These are phyloP conservation scores for Muntiacus reevesi DNA, from an alignment of 2,113 vertebrate genomes.

Conservation along the genomic window DNA sequence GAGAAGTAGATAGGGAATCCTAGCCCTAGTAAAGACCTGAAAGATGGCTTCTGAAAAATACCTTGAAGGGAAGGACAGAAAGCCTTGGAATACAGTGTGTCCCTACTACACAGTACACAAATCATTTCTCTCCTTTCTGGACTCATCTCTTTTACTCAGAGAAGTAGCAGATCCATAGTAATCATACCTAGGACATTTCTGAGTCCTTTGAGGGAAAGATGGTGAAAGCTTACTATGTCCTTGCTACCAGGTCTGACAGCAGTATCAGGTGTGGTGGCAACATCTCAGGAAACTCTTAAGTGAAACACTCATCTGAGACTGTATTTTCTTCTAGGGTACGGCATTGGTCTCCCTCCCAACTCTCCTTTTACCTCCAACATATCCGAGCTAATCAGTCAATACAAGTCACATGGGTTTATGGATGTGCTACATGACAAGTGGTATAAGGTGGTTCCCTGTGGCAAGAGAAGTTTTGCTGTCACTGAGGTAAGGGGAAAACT, in stretches of 20 bases:
- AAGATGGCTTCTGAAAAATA: background rate
- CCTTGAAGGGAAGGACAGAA: background rate
- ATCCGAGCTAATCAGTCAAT: slow-evolving; percentile 96
- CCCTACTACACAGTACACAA: background rate
- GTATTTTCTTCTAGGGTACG: slow-evolving; percentile 88
- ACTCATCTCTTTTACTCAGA: background rate
- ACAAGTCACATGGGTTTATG: slow-evolving; percentile 99
- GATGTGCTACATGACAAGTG: slow-evolving; percentile 98
- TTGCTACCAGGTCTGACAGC: background rate
- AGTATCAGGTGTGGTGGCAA: background rate
- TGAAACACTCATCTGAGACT: slow-evolving; percentile 12
- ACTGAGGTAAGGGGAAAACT: slow-evolving; percentile 86
- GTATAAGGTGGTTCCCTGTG: slow-evolving; percentile 98
- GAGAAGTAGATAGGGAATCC: background rate
- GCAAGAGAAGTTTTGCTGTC: slow-evolving; percentile 96
- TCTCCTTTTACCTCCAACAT: slow-evolving; percentile 95
- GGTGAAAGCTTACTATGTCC: background rate
- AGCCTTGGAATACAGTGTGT: background rate
- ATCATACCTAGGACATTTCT: background rate
- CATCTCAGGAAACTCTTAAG: background rate
- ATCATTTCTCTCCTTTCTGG: background rate
- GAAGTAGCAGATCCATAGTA: background rate
- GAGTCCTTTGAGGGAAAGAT: background rate
- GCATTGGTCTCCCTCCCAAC: slow-evolving; percentile 97
- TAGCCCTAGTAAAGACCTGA: background rate